A percentile compares a stretch with the other conserved stretches of the same genome.
These are phyloP conservation scores for Drosophila persimilis DNA, from an alignment of 1,140 invertebrate species.

Conservation along the genomic window DNA sequence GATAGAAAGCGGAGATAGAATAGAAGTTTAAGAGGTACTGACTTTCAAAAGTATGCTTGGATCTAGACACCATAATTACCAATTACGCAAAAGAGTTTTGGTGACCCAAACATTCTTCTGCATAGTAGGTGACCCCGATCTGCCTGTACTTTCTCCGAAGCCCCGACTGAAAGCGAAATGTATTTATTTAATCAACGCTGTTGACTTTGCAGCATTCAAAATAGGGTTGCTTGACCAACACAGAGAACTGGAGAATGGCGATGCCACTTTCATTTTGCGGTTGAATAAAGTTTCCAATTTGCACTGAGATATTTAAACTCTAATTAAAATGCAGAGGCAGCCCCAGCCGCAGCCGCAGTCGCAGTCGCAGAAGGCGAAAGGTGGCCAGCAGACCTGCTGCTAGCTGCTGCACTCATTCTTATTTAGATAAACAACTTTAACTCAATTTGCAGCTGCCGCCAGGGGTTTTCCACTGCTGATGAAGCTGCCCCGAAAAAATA, in stretches of 20 bases:
- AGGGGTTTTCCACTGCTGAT: no score
- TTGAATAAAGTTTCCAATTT: slow-evolving; percentile 76
- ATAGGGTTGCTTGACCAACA: slow-evolving; percentile 51
- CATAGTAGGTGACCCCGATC: no score
- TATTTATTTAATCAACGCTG: slow-evolving; percentile 58
- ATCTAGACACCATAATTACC: no score
- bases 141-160: no score
- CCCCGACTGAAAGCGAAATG: slow-evolving; percentile 3
- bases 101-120: no score
- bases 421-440: slow-evolving; percentile 79
- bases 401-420: slow-evolving; percentile 57
- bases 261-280: slow-evolving; percentile 76
- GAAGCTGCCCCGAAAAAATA: slow-evolving; percentile 67
- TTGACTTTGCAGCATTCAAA: slow-evolving; percentile 58
- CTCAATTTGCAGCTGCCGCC: slow-evolving; percentile 70
- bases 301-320: slow-evolving; percentile 77
- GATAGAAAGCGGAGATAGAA: no score
- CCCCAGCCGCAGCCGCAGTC: neutral
- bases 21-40: no score
- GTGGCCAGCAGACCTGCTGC: slow-evolving; percentile 11
- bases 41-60: no score
- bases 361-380: neutral
- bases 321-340: slow-evolving; percentile 75
- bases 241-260: slow-evolving; percentile 19
- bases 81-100: no score